A percentile compares a stretch with the other conserved stretches of the same genome.
phyloP scores from a whole-genome alignment of 2,888 invertebrate genomes.

The Euproctis similis region DNA sequence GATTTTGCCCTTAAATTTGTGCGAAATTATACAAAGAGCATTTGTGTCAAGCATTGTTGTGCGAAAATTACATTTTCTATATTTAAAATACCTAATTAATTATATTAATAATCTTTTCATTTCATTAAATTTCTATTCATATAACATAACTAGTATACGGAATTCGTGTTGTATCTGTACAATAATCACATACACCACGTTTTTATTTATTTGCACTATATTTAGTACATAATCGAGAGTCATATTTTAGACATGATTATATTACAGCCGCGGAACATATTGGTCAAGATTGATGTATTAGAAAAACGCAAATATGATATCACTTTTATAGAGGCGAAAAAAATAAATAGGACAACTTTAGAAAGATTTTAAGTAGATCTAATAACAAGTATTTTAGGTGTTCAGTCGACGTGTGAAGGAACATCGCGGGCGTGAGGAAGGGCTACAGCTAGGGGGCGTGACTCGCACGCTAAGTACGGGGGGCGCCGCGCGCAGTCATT shows the following conservation, averaged over 20 bases:
- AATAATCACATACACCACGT: slow-evolving; percentile 1
- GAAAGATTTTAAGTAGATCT: too few species aligned
- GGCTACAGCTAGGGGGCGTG: slow-evolving; percentile 19
- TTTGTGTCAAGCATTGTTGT: slow-evolving; percentile 6
- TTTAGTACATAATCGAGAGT: too few species aligned
- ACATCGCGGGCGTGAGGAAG: slow-evolving; percentile 15
- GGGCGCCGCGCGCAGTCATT: slow-evolving; percentile 43
- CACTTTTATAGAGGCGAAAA: too few species aligned
- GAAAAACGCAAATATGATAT: too few species aligned
- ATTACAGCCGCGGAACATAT: too few species aligned
- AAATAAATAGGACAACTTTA: too few species aligned
- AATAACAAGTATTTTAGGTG: slow-evolving; percentile 1
- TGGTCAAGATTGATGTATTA: too few species aligned
- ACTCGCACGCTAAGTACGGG: slow-evolving; percentile 33
- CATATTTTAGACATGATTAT: too few species aligned
- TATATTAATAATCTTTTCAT: not conserved
- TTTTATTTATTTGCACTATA: too few species aligned
- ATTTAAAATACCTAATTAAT: slow-evolving; percentile 6
- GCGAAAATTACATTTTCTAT: slow-evolving; percentile 6
- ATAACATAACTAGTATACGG: not conserved
- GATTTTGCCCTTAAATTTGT: slow-evolving; percentile 6
- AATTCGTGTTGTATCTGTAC: not conserved
- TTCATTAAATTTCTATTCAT: not conserved
- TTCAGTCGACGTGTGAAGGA: slow-evolving; percentile 13
- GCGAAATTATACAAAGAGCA: slow-evolving; percentile 8